Conservation (phyloP, 2,888 invertebrate species). For the Gari tellinella region DNA sequence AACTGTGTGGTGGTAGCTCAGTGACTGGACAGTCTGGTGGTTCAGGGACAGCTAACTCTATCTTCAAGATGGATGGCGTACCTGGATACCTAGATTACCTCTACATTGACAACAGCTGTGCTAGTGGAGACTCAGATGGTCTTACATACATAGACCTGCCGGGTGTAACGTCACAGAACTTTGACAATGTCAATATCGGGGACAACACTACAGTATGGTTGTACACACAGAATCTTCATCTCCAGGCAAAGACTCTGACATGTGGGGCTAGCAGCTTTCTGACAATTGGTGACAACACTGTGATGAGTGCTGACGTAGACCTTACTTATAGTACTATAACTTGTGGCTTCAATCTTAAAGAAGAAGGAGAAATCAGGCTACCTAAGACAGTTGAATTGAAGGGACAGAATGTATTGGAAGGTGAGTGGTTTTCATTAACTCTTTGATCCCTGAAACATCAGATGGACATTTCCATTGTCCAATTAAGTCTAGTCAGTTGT, state of each 20-base stretch:
- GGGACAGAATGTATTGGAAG: constrained; percentile 66
- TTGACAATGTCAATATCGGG: constrained; percentile 58
- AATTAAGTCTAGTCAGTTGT: too few relatives aligned
- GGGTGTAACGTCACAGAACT: constrained; percentile 2
- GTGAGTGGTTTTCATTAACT: too few relatives aligned
- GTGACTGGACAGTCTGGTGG: constrained; percentile 61
- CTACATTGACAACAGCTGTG: constrained; percentile 50
- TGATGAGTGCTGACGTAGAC: constrained; percentile 67
- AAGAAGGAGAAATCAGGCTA: constrained; percentile 67
- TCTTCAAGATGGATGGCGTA: constrained; percentile 25
- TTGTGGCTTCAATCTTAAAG: constrained; percentile 70
- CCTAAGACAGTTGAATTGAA: constrained; percentile 68
- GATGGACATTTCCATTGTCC: too few relatives aligned
- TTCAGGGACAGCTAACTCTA: constrained; percentile 66
- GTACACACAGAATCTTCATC: constrained; percentile 46
- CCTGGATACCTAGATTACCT: constrained; percentile 38
- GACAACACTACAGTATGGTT: constrained; percentile 53
- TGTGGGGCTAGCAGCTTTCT: constrained; percentile 63
- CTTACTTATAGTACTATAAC: constrained; percentile 61
- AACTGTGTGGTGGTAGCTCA: constrained; percentile 63
- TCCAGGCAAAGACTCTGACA: constrained; percentile 59
- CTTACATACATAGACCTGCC: constrained; percentile 58
- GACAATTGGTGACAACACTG: constrained; percentile 60
- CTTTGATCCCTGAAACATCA: too few relatives aligned
- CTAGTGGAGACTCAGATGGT: constrained; percentile 42